Evolutionary conservation across 64 coral and sea anemone genomes (phyloP).

Genomic region (Cladopsammia gracilis): DNA sequence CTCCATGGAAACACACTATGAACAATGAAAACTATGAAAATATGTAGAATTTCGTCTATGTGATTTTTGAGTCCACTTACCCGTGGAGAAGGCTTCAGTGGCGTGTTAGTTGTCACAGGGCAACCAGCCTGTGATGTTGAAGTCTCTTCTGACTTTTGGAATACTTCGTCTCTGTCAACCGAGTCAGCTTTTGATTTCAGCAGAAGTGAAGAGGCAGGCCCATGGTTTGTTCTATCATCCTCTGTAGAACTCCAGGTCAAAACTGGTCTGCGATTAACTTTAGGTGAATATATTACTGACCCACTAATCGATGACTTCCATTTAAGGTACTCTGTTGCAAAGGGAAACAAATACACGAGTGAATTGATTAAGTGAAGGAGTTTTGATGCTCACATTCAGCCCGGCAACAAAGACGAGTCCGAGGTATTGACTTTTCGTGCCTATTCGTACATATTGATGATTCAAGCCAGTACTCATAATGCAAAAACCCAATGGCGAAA

Average conservation of each 20-base stretch:
- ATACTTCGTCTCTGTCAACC: conserved; percentile 76
- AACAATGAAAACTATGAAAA: background rate
- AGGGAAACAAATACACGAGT: background rate
- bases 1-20: no score
- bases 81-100: conserved; percentile 67
- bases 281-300: conserved; percentile 26
- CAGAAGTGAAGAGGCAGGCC: background rate
- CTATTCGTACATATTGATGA: no score
- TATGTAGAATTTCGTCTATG: no score
- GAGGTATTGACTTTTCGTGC: no score
- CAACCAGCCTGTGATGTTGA: background rate
- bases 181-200: conserved; percentile 51
- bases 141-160: conserved; percentile 54
- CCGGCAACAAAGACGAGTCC: no score
- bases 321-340: conserved; percentile 13
- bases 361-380: background rate
- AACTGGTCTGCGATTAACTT: conserved; percentile 22
- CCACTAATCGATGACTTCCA: conserved; percentile 26
- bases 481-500: no score
- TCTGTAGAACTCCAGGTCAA: conserved; percentile 42
- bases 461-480: no score
- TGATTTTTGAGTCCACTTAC: background rate
- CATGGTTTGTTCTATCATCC: background rate
- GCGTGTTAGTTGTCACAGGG: conserved; percentile 24
- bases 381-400: no score